Evolutionary conservation across 2,888 invertebrate species (phyloP).

Genomic region (Eutolmus rufibarbis): DNA sequence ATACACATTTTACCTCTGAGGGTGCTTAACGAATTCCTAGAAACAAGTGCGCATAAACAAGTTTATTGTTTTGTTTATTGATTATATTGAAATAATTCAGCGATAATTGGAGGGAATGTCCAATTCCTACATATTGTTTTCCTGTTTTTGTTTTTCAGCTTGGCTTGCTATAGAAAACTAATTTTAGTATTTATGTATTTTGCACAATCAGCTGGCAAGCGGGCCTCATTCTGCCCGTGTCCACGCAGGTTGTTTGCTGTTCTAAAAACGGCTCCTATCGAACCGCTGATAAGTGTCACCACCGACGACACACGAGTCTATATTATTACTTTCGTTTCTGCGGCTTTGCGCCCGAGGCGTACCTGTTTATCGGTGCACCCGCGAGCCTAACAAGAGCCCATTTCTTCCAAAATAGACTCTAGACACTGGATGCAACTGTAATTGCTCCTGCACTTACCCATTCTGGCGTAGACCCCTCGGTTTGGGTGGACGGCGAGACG

Average conservation of each 20-base stretch:
- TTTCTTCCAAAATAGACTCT: not conserved
- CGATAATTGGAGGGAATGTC: not conserved
- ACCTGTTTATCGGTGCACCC: not conserved
- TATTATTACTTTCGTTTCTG: not conserved
- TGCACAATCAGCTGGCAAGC: not conserved
- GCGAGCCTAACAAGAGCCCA: not conserved
- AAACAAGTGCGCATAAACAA: not conserved
- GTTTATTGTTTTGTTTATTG: not conserved
- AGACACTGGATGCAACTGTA: not conserved
- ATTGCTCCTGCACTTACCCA: slow-evolving; percentile 16
- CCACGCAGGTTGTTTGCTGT: not conserved
- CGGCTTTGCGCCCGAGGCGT: not conserved
- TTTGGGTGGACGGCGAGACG: slow-evolving; percentile 13
- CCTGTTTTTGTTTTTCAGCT: not conserved
- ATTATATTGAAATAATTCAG: not conserved
- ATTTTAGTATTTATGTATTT: not conserved
- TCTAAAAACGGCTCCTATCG: not conserved
- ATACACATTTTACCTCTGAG: not conserved
- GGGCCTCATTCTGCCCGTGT: not conserved
- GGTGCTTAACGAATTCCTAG: not conserved
- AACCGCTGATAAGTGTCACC: not conserved
- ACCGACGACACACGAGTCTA: not conserved
- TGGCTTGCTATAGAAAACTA: not conserved
- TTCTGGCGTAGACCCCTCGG: not conserved
- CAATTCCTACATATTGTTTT: not conserved